A percentile compares a stretch with the other conserved stretches of the same genome.
These are phyloP conservation scores for Noctua pronuba DNA, from an alignment of 2,888 invertebrate genomes.

Conservation along the genomic window DNA sequence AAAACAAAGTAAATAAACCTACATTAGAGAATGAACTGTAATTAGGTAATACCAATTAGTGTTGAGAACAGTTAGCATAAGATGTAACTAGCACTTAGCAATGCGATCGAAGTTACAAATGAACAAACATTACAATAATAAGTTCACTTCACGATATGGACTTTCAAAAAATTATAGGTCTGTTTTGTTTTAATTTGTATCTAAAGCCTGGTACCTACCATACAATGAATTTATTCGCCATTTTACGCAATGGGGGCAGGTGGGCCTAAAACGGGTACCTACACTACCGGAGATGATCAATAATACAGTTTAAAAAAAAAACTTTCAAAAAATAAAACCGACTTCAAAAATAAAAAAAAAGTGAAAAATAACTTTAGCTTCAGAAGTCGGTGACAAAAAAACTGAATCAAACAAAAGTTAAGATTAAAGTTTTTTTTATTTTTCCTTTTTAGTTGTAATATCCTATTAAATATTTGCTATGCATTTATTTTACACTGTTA, in stretches of 20 bases:
- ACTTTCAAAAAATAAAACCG: no score
- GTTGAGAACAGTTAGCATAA: background rate
- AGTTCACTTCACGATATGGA: slow-evolving; percentile 2
- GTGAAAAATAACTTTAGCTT: no score
- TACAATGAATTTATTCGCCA: background rate
- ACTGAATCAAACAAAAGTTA: no score
- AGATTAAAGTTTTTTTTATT: no score
- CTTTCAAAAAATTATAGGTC: background rate
- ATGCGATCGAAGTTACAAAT: slow-evolving; percentile 17
- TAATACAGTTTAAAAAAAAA: no score
- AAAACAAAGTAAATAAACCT: slow-evolving; percentile 44
- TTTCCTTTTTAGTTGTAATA: no score
- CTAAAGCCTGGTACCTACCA: background rate
- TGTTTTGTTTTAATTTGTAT: background rate
- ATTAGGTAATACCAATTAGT: slow-evolving; percentile 21
- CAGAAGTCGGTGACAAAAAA: no score
- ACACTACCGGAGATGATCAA: no score
- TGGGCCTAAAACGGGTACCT: no score
- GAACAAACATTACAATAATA: slow-evolving; percentile 12
- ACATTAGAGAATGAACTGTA: slow-evolving; percentile 29
- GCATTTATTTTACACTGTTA: no score
- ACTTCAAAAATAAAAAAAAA: no score
- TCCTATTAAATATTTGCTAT: no score
- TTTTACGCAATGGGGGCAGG: background rate
- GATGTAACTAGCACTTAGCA: background rate